Evolutionary conservation across 37 sponge, comb jelly and placozoan genomes (phyloP), one percentile per base, ranked within the genome.

Genomic region (Amphimedon queenslandica): DNA sequence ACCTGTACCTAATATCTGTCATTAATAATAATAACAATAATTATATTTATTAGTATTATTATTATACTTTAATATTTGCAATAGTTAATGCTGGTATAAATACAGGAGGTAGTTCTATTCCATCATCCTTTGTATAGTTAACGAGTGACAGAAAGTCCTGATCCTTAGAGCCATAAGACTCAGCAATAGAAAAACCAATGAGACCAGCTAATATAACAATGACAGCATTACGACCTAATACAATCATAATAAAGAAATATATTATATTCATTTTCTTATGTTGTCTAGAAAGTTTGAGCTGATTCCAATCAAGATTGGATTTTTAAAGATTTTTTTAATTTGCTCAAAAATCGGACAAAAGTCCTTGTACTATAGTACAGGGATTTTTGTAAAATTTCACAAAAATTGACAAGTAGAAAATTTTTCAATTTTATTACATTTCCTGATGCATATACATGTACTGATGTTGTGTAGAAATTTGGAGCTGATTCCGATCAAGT

Each of bases 201-300:
- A 92, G 67, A 33, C 77, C 90, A 21, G 84, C 92, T 31, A 80
- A 23, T n/a, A 94, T 30, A 33, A 94, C 95, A 29, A 98, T 88
- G 24, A 98, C 85, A 21, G 93, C 96, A 79, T 94, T 98, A 60
- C 83, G 84, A 28, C 78, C 92, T 82, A 47, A 18, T 47, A 1
- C 37, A 39, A 40, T 24, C 21, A 38, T 33, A 31, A 64, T 2
- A 13, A 21, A 67, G 11, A 35, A 30, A 30, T 30, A n/a, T 63
- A 28, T 25, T n/a, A n/a, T n/a, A n/a, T n/a, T n/a, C n/a, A n/a
- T n/a, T n/a, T n/a, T n/a, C n/a, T n/a, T n/a, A n/a, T n/a, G n/a
- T n/a, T n/a, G n/a, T n/a, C n/a, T n/a, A n/a, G n/a, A n/a, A n/a
- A n/a, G n/a, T n/a, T n/a, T n/a, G n/a, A n/a, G n/a, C n/a, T n/a